phyloP scores from a whole-genome alignment of 2,113 vertebrate genomes.

The Mirza zaza region DNA sequence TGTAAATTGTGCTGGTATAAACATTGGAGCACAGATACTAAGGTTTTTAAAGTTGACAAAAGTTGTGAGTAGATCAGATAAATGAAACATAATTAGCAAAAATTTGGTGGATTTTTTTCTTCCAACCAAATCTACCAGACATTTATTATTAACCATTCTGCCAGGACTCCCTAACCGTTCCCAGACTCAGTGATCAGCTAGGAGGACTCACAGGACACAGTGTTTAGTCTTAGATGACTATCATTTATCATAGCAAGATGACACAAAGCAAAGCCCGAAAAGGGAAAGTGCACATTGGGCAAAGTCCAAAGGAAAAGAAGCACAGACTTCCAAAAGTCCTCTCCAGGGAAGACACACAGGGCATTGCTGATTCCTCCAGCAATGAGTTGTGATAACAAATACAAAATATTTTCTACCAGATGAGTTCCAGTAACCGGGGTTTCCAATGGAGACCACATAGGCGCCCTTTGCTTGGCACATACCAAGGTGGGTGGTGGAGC shows the following conservation, averaged over 20 bases:
- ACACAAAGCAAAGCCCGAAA: neutral
- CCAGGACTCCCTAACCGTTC: neutral
- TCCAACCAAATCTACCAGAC: neutral
- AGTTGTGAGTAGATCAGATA: neutral
- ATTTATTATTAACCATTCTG: neutral
- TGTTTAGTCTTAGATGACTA: neutral
- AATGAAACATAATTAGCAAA: neutral
- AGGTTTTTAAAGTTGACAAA: neutral
- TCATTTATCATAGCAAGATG: neutral
- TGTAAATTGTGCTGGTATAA: too few relatives aligned
- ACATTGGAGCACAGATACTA: neutral
- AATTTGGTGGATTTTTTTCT: neutral
- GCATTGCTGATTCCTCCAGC: neutral
- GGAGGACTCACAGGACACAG: neutral
- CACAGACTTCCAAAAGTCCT: neutral
- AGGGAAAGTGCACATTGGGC: neutral
- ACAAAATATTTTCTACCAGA: neutral
- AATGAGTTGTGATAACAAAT: neutral
- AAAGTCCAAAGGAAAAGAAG: neutral
- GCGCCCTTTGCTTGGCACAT: neutral
- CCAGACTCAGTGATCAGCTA: neutral
- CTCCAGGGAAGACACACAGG: neutral
- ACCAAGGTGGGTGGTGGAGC: neutral
- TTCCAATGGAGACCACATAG: neutral
- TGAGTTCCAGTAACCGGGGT: neutral